Evolutionary conservation across 2,888 invertebrate species (phyloP).

Genomic region (Xestia c-nigrum): DNA sequence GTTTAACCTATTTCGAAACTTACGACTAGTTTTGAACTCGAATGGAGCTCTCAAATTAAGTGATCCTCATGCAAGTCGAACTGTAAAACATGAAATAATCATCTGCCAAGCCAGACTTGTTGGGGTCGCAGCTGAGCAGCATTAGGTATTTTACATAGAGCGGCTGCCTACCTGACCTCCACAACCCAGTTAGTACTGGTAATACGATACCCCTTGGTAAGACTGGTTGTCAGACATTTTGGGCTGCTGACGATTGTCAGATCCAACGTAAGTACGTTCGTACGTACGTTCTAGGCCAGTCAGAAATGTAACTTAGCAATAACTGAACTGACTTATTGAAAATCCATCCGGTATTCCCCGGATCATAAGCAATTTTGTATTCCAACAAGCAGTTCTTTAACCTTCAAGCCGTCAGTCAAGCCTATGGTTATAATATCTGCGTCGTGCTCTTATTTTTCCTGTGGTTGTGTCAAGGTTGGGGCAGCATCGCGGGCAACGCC

Average conservation of each 20-base stretch:
- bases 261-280: too few relatives aligned
- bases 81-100: background rate
- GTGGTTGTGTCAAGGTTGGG: constrained; percentile 40
- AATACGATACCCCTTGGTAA: too few relatives aligned
- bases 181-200: too few relatives aligned
- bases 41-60: too few relatives aligned
- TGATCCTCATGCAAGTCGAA: background rate
- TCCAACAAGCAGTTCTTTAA: background rate
- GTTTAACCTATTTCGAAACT: too few relatives aligned
- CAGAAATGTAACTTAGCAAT: background rate
- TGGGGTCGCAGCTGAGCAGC: too few relatives aligned
- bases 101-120: too few relatives aligned
- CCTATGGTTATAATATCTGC: background rate
- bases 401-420: background rate
- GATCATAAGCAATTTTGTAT: background rate
- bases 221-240: too few relatives aligned
- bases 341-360: background rate
- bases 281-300: too few relatives aligned
- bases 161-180: too few relatives aligned
- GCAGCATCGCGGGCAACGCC: constrained; percentile 59
- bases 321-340: constrained; percentile 3
- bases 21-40: background rate
- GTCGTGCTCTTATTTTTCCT: constrained; percentile 15
- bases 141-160: too few relatives aligned
- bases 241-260: too few relatives aligned